Evolutionary conservation across 2,888 invertebrate genomes (phyloP).

Genomic region (Apoderus coryli): DNA sequence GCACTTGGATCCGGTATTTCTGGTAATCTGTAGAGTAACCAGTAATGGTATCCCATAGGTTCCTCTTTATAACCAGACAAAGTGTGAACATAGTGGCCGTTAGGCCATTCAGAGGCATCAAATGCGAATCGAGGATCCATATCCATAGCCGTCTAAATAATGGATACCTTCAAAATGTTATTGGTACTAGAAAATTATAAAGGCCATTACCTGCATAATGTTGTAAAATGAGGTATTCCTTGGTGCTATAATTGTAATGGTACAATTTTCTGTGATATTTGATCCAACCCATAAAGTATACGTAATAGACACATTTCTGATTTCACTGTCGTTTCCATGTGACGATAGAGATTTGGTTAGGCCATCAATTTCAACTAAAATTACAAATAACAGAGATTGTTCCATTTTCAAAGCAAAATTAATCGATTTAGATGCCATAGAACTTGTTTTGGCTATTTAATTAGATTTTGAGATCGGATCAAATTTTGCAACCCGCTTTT

Average conservation of each 20-base stretch:
- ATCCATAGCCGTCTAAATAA: slow-evolving; percentile 56
- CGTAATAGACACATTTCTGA: slow-evolving; percentile 59
- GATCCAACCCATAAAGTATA: slow-evolving; percentile 84
- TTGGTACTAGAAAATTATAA: too few relatives aligned
- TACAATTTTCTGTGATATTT: slow-evolving; percentile 69
- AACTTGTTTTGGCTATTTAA: too few relatives aligned
- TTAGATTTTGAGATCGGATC: too few relatives aligned
- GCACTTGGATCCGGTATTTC: slow-evolving; percentile 65
- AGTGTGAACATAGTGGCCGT: slow-evolving; percentile 83
- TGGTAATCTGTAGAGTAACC: slow-evolving; percentile 72
- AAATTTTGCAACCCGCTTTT: too few relatives aligned
- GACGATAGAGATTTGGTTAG: slow-evolving; percentile 26
- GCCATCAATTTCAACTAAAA: slow-evolving; percentile 30
- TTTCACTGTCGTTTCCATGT: slow-evolving; percentile 42
- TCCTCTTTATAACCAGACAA: slow-evolving; percentile 66
- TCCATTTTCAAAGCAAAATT: too few relatives aligned
- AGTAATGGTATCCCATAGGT: slow-evolving; percentile 77
- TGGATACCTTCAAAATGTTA: neutral
- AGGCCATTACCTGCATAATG: slow-evolving; percentile 50
- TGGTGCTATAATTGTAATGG: slow-evolving; percentile 59
- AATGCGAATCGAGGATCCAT: slow-evolving; percentile 47
- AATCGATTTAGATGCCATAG: too few relatives aligned
- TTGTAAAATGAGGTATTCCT: slow-evolving; percentile 49
- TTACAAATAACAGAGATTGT: slow-evolving; percentile 10
- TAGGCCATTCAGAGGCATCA: slow-evolving; percentile 76